Conservation (phyloP, 1,140 invertebrate genomes). For the Bombus superbus region DNA sequence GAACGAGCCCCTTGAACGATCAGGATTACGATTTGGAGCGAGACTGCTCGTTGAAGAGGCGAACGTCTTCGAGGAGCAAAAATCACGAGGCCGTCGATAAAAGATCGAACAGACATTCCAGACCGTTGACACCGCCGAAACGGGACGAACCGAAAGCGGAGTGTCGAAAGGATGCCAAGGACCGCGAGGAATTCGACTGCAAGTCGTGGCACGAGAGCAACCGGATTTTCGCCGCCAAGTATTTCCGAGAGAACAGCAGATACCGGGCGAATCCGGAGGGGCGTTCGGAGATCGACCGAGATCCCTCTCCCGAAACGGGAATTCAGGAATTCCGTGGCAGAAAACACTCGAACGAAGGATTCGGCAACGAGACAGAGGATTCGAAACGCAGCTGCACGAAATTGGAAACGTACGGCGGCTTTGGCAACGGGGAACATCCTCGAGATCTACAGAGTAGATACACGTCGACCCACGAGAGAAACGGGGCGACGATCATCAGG, state of each 20-base stretch:
- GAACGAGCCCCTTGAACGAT: conserved; percentile 39
- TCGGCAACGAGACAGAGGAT: conserved; percentile 17
- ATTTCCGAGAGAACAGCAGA: conserved; percentile 67
- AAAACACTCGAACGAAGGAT: conserved; percentile 11
- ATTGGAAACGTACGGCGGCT: background rate
- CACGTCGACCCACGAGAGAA: conserved; percentile 64
- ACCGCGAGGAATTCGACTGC: conserved; percentile 41
- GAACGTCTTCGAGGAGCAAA: conserved; percentile 28
- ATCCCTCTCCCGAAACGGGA: conserved; percentile 44
- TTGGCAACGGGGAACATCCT: conserved; percentile 17
- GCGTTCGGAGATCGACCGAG: conserved; percentile 36
- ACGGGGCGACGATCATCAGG: conserved; percentile 71
- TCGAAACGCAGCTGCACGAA: conserved; percentile 2
- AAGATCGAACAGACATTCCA: conserved; percentile 70
- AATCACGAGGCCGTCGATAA: conserved; percentile 35
- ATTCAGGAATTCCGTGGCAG: background rate
- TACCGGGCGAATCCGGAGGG: conserved; percentile 47
- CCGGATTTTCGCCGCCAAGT: conserved; percentile 64
- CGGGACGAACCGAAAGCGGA: conserved; percentile 26
- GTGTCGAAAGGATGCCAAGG: conserved; percentile 16
- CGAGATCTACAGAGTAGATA: conserved; percentile 30
- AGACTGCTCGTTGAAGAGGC: conserved; percentile 42
- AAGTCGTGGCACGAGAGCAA: conserved; percentile 75
- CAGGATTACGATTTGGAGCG: background rate
- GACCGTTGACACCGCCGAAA: conserved; percentile 74